Evolutionary conservation across 2,797 vertebrate genomes (phyloP).

Genomic region (Cheirogaleus major): DNA sequence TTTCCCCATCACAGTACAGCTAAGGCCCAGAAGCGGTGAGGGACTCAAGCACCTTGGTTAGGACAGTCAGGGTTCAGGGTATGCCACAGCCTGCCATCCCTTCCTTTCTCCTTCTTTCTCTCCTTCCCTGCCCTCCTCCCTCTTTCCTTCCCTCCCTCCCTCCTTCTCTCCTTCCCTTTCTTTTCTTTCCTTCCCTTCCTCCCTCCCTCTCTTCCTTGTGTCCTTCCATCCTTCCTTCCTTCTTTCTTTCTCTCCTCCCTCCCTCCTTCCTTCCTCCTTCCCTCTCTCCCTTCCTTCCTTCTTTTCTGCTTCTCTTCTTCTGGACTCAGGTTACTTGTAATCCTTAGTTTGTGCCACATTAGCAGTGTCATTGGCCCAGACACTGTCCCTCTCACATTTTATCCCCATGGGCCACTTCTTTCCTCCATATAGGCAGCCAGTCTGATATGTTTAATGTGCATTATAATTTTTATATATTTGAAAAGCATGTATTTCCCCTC

Average conservation of each 20-base stretch:
- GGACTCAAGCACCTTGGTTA: neutral
- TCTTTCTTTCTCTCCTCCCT: too few species aligned
- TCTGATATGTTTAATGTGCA: neutral
- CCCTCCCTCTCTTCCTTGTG: rapidly evolving
- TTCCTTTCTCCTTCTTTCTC: rapidly evolving
- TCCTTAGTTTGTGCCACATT: neutral
- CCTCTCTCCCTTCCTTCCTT: too few species aligned
- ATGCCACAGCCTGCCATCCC: too few species aligned
- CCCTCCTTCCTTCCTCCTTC: rapidly evolving
- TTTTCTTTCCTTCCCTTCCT: neutral
- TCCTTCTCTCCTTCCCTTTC: too few species aligned
- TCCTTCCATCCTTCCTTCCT: rapidly evolving
- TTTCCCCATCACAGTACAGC: neutral
- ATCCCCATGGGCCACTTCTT: neutral
- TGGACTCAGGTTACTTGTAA: neutral
- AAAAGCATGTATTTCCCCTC: neutral
- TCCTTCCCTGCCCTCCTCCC: too few species aligned
- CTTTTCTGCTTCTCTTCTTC: neutral
- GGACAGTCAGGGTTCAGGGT: neutral
- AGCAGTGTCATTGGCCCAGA: too few species aligned
- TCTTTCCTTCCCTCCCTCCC: neutral
- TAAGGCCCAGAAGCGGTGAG: neutral
- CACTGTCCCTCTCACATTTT: neutral
- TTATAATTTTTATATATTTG: neutral
- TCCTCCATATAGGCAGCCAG: neutral